These are phyloP conservation scores for Hippocampus kuda DNA, from an alignment of 2,797 vertebrate genomes.

Conservation along the genomic window DNA sequence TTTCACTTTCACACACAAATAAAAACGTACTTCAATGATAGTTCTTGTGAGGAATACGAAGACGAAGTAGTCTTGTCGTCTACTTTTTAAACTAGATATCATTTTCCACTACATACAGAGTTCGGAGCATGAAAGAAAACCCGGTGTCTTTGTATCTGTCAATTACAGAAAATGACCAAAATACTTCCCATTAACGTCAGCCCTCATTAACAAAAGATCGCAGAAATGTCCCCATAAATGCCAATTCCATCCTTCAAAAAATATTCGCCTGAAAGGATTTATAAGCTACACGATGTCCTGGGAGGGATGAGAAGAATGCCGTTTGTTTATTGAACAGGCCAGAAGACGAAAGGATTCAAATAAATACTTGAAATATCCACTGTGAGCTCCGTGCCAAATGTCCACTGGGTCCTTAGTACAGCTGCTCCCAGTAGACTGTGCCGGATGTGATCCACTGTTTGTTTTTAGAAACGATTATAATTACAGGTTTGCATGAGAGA, in stretches of 20 bases:
- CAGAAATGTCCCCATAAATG: not conserved
- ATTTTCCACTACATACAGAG: constrained; percentile 92
- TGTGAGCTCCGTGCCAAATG: constrained; percentile 42
- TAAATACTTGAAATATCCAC: constrained; percentile 46
- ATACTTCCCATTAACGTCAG: constrained; percentile 2
- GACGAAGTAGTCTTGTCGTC: constrained; percentile 51
- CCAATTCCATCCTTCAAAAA: not conserved
- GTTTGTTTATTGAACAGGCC: constrained; percentile 38
- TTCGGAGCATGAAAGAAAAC: constrained; percentile 64
- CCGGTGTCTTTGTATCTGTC: constrained; percentile 70
- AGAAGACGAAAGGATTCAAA: constrained; percentile 36
- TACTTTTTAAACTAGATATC: constrained; percentile 77
- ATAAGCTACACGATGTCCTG: not conserved
- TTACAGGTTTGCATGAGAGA: constrained; percentile 41
- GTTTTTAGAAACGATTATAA: constrained; percentile 57
- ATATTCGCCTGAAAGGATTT: not conserved
- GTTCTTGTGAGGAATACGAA: constrained; percentile 30
- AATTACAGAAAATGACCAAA: constrained; percentile 80
- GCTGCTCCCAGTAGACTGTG: constrained; percentile 40
- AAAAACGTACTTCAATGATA: not conserved
- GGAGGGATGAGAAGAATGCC: constrained; percentile 15
- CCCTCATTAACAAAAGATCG: not conserved
- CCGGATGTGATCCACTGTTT: constrained; percentile 49
- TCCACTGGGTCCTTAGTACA: constrained; percentile 29
- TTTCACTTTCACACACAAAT: not conserved